Evolutionary conservation across 37 sponge, comb jelly and placozoan species (phyloP).

Genomic region (Lycopodina hypogea): DNA sequence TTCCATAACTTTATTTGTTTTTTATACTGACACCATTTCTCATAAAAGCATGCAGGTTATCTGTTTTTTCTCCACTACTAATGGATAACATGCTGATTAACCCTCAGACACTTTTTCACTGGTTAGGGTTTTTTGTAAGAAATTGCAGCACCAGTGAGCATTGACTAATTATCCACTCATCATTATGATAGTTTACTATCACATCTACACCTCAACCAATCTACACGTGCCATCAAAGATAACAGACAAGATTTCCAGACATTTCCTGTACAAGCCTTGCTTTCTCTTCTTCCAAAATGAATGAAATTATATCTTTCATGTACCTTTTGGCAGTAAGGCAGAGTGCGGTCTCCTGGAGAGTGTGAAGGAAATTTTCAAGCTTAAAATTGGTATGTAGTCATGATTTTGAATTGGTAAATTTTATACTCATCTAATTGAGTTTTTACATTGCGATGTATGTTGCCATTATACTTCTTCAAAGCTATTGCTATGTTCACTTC

Average conservation of each 20-base stretch:
- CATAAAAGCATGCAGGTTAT: neutral
- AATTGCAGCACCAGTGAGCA: too few species aligned
- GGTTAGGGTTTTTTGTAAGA: neutral
- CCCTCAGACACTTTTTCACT: neutral
- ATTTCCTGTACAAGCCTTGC: neutral
- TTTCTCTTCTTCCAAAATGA: constrained; percentile 13
- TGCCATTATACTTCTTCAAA: constrained; percentile 10
- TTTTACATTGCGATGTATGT: constrained; percentile 23
- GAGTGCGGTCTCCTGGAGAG: constrained; percentile 27
- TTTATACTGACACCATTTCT: too few species aligned
- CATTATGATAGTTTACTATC: neutral
- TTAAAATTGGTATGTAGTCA: constrained; percentile 24
- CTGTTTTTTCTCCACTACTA: neutral
- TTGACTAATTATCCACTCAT: too few species aligned
- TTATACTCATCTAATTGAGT: constrained; percentile 26
- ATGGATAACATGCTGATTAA: neutral
- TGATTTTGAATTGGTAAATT: constrained; percentile 32
- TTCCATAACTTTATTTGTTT: too few species aligned
- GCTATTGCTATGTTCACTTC: too few species aligned
- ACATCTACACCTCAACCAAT: neutral
- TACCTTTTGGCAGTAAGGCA: neutral
- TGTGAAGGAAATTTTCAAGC: neutral
- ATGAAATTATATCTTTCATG: constrained; percentile 35
- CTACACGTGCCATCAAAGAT: neutral
- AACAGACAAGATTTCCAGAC: neutral